phyloP scores from a whole-genome alignment of 2,888 invertebrate species.

The Cataglyphis altisquamis region DNA sequence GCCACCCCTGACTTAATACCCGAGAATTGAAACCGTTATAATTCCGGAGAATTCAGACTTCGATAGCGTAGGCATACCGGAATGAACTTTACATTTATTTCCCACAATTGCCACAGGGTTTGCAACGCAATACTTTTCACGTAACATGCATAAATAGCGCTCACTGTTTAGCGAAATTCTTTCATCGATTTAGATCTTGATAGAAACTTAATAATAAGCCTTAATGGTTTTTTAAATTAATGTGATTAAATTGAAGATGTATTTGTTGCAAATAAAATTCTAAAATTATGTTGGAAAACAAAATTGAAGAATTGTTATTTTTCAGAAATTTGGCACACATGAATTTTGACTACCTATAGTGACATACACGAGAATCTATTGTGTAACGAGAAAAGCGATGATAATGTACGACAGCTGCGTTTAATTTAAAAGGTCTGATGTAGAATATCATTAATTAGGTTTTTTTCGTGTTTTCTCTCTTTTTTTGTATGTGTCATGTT shows the following conservation, averaged over 20 bases:
- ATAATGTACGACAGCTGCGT: constrained; percentile 27
- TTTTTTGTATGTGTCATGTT: not conserved
- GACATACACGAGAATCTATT: not conserved
- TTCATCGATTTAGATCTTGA: not conserved
- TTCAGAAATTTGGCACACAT: not conserved
- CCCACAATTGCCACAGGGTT: not conserved
- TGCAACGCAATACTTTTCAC: not conserved
- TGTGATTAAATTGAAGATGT: no score
- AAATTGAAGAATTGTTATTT: not conserved
- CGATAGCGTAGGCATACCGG: not conserved
- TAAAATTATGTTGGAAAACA: not conserved
- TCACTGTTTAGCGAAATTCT: not conserved
- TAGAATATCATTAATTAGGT: constrained; percentile 25
- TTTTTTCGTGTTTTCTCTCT: not conserved
- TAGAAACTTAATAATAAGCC: not conserved
- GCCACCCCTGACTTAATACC: constrained; percentile 45
- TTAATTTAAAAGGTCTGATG: constrained; percentile 12
- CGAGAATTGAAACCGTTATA: constrained; percentile 33
- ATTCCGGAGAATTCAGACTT: constrained; percentile 34
- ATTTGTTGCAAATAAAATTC: not conserved
- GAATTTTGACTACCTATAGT: not conserved
- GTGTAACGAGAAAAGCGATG: constrained; percentile 1
- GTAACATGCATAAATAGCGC: not conserved
- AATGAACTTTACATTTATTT: not conserved
- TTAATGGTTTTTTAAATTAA: not conserved